Evolutionary conservation across 2,797 vertebrate genomes (phyloP), one percentile per base, ranked within the genome.

Genomic region (Centroberyx gerrardi): DNA sequence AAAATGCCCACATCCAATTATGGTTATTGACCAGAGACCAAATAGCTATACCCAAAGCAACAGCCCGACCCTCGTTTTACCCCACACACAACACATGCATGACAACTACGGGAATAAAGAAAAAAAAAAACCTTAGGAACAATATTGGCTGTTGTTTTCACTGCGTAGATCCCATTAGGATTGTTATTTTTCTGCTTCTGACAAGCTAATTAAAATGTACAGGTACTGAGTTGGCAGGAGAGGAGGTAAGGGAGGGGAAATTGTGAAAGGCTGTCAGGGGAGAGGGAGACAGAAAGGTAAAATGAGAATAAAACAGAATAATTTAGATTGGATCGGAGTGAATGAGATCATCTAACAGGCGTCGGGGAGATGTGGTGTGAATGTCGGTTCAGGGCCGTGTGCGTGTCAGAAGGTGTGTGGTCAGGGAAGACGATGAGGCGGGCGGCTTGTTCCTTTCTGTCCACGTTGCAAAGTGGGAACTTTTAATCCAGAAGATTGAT

Each of bases 151-250:
- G 72, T 72, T 93, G 87, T 90, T 90, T 86, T 52, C 80, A 72
- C 80, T 72, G 71, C 73, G 68, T 73, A 70, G 48, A 86, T 90
- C 86, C 86, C 77, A 79, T 84, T 83, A 86, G 85, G 73, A 79
- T 88, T 78, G 78, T 74, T 85, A 52, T 81, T 89, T 83, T 84
- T 79, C 82, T 78, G 81, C 83, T 76, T 87, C 87, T 90, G 90
- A 92, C 81, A 89, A 90, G 78, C 89, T 93, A 93, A 94, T 94
- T 95, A 94, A 94, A 94, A 90, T 78, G 80, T 88, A 85, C 86
- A 93, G 93, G 89, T 93, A 89, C 28, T 83, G 75, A 78, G 85
- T 46, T 83, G 81, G 82, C 88, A 72, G 78, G 81, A 78, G 72
- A 79, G 62, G 56, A 82, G 78, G 75, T 78, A 66, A 83, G 81